Evolutionary conservation across 2,797 vertebrate genomes (phyloP), one percentile per base, ranked within the genome.

Genomic region (Synanceia verrucosa): DNA sequence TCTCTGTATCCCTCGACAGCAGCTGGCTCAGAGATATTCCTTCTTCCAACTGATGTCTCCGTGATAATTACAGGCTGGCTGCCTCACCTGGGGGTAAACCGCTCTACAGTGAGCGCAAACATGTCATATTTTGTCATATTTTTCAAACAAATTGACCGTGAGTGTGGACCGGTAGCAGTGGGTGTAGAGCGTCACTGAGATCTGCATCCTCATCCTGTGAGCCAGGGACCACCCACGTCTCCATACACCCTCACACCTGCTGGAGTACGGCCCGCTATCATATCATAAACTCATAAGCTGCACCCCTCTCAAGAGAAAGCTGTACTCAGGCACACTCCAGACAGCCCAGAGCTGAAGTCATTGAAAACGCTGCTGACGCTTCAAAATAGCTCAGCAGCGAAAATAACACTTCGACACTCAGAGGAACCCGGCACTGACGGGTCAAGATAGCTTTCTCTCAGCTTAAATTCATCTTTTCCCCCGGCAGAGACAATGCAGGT

Each of bases 201-300:
- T 72, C 58, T 28, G 68, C 65, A 78, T 70, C 29, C 60, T 64
- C 68, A n/a, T 82, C 60, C 79, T 29, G 43, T 9, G 6, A 84
- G 82, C 81, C 86, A 89, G 66, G 79, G 74, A 89, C 81, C 89
- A 85, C 87, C 86, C 77, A 81, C 82, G 68, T 63, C 53, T 68
- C 58, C 70, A 14, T 7, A 44, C 58, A 33, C 56, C 50, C 74
- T 76, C 62, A 72, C 58, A 70, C 65, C 73, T 29, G 74, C 68
- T 63, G 65, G 11, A 55, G 50, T 62, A 18, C 13, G 19, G 37
- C 46, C 68, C 56, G 64, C 79, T 39, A 33, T 44, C 76, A 56
- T 31, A 57, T n/a, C 75, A 63, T 60, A 26, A 52, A 62, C 37
- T n/a, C n/a, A n/a, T n/a, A n/a, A 60, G 68, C 65, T 16, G 28